These are phyloP conservation scores for Lasioglossum pauxillum DNA, from an alignment of 2,888 invertebrate species.

Conservation along the genomic window DNA sequence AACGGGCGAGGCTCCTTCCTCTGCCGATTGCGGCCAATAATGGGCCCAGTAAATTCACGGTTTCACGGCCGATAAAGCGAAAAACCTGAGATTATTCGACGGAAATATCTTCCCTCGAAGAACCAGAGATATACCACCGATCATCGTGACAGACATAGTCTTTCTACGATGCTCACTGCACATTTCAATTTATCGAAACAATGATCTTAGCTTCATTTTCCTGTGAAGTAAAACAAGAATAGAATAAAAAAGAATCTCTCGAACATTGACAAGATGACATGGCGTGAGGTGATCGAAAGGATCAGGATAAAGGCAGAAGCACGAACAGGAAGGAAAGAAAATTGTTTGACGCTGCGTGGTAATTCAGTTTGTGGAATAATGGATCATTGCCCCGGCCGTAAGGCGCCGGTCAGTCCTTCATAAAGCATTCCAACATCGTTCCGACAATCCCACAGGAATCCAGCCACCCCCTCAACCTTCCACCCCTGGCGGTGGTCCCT, in stretches of 20 bases:
- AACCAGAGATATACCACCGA: neutral
- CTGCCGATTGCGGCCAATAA: conserved; percentile 46
- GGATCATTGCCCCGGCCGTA: conserved; percentile 76
- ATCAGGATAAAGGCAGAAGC: neutral
- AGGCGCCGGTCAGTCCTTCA: conserved; percentile 80
- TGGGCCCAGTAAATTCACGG: conserved; percentile 34
- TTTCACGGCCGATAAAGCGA: neutral
- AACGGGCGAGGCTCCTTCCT: conserved; percentile 27
- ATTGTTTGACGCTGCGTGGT: conserved; percentile 72
- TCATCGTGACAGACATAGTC: neutral
- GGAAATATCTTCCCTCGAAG: neutral
- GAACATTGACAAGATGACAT: no score
- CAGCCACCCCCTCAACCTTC: conserved; percentile 64
- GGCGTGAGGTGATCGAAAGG: neutral
- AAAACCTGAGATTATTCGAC: neutral
- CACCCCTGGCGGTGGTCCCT: conserved; percentile 66
- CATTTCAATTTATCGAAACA: no score
- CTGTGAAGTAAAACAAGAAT: neutral
- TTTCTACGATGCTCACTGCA: neutral
- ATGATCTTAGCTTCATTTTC: neutral
- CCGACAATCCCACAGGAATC: conserved; percentile 80
- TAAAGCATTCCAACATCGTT: conserved; percentile 81
- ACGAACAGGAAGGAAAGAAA: conserved; percentile 24
- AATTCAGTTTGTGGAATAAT: conserved; percentile 78
- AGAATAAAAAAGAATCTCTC: neutral